Evolutionary conservation across 92 coral and sea anemone species (phyloP).

Genomic region (Metridium senile): DNA sequence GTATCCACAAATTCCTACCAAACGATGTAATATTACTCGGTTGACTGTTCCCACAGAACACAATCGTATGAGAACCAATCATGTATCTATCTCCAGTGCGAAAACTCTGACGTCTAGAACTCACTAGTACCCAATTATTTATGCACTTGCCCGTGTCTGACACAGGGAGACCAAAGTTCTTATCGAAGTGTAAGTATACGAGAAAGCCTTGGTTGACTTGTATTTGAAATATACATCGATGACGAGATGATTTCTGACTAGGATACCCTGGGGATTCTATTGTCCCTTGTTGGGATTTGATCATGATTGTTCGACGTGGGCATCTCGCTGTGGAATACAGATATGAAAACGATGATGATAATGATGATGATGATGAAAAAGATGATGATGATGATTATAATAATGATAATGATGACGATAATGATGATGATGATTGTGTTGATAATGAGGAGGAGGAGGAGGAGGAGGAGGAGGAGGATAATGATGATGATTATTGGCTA

Average conservation of each 20-base stretch:
- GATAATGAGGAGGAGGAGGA: too few species aligned
- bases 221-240: conserved; percentile 85
- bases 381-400: too few species aligned
- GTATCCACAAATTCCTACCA: conserved; percentile 72
- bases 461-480: too few species aligned
- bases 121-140: conserved; percentile 74
- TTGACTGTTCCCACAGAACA: conserved; percentile 69
- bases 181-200: conserved; percentile 68
- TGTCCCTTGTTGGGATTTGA: conserved; percentile 54
- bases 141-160: conserved; percentile 46
- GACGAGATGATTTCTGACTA: conserved; percentile 45
- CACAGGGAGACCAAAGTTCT: conserved; percentile 65
- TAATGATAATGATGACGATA: too few species aligned
- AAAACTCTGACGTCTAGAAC: conserved; percentile 70
- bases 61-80: conserved; percentile 53
- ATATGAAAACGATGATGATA: neutral
- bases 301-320: conserved; percentile 51
- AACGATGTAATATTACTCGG: conserved; percentile 80
- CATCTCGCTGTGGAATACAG: conserved; percentile 62
- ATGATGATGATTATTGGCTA: too few species aligned
- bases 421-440: too few species aligned
- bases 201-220: conserved; percentile 64
- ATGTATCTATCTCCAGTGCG: conserved; percentile 38
- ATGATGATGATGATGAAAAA: neutral
- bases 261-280: conserved; percentile 88